Evolutionary conservation across 2,888 invertebrate species (phyloP).

Genomic region (Caenorhabditis imperialis): DNA sequence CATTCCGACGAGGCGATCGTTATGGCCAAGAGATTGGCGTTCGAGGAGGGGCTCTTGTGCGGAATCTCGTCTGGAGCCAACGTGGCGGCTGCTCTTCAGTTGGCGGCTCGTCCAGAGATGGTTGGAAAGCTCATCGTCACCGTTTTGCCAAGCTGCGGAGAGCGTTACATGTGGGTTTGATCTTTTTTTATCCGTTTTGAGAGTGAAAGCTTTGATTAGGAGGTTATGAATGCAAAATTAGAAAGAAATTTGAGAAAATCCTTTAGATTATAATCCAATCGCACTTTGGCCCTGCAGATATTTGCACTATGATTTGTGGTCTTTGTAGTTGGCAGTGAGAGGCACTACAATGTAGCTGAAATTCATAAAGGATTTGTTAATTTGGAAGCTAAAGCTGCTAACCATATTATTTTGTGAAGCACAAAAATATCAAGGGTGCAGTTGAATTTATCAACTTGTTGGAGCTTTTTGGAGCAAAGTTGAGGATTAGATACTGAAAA

Average conservation of each 20-base stretch:
- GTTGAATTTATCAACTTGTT: too few relatives aligned
- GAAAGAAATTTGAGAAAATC: not conserved
- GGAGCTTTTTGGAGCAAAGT: too few relatives aligned
- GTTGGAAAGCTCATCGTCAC: conserved; percentile 75
- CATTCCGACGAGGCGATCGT: conserved; percentile 71
- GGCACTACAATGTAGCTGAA: too few relatives aligned
- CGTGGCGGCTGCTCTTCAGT: conserved; percentile 69
- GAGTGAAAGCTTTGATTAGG: not conserved
- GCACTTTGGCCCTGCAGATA: too few relatives aligned
- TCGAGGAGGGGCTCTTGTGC: conserved; percentile 72
- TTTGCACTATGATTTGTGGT: too few relatives aligned
- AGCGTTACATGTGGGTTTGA: conserved; percentile 72
- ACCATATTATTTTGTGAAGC: too few relatives aligned
- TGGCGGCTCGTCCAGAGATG: conserved; percentile 72
- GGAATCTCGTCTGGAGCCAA: conserved; percentile 77
- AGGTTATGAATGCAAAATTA: not conserved
- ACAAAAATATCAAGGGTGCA: too few relatives aligned
- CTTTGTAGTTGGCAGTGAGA: too few relatives aligned
- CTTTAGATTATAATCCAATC: too few relatives aligned
- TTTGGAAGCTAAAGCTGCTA: too few relatives aligned
- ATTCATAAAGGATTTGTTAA: too few relatives aligned
- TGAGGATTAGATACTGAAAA: too few relatives aligned
- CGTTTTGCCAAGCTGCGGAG: conserved; percentile 75
- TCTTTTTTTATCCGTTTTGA: not conserved
- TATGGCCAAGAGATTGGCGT: conserved; percentile 70